Percentiles rank a stretch among this genome's conserved stretches.
Evolutionary conservation across 2,888 invertebrate genomes (phyloP).

Genomic region (Iselma pallidipennis): DNA sequence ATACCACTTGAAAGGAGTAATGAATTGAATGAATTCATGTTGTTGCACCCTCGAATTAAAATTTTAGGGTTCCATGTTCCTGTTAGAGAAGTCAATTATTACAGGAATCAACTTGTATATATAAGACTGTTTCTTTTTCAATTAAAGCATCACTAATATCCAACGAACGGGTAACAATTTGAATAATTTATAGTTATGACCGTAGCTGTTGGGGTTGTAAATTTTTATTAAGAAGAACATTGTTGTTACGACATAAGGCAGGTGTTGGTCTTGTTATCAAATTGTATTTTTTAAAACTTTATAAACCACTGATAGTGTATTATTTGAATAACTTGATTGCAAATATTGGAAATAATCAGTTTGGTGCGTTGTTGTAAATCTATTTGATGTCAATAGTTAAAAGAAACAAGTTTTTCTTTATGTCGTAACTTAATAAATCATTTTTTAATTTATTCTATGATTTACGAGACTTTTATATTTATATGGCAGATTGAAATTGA

Average conservation of each 20-base stretch:
- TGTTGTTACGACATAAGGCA: slow-evolving; percentile 44
- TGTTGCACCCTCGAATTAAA: no score
- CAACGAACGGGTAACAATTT: slow-evolving; percentile 17
- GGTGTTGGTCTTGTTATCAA: no score
- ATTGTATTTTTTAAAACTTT: slow-evolving; percentile 42
- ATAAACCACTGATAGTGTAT: slow-evolving; percentile 26
- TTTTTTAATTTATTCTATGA: slow-evolving; percentile 30
- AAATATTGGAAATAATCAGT: slow-evolving; percentile 39
- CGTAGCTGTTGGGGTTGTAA: slow-evolving; percentile 35
- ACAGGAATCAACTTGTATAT: no score
- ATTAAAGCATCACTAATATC: slow-evolving; percentile 22
- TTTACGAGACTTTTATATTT: slow-evolving; percentile 23
- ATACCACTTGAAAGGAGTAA: no score
- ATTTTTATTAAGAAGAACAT: slow-evolving; percentile 41
- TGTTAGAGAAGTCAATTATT: neutral
- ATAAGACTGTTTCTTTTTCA: neutral
- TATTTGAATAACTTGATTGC: slow-evolving; percentile 44
- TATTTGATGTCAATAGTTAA: slow-evolving; percentile 14
- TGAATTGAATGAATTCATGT: no score
- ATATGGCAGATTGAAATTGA: slow-evolving; percentile 26
- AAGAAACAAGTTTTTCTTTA: slow-evolving; percentile 34
- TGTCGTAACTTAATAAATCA: slow-evolving; percentile 38
- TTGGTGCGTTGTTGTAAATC: slow-evolving; percentile 32
- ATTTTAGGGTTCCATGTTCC: neutral
- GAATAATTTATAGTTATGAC: slow-evolving; percentile 32